Evolutionary conservation across 2,888 invertebrate species (phyloP).

Genomic region (Tanaodytes sp.): DNA sequence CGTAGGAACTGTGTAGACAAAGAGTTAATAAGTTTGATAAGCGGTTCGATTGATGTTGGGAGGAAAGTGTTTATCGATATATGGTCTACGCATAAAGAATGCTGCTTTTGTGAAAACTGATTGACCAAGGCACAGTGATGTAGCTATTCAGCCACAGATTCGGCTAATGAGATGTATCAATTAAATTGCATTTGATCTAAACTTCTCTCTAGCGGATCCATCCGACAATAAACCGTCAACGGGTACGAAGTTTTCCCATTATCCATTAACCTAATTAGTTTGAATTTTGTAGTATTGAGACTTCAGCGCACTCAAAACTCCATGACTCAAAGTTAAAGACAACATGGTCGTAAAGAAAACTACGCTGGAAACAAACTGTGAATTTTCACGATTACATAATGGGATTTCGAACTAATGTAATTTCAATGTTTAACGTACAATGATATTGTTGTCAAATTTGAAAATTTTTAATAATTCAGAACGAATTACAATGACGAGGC

Average conservation of each 20-base stretch:
- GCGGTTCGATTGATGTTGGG: no score
- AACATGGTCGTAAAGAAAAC: slow-evolving; percentile 38
- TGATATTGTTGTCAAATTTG: no score
- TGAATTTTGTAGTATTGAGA: slow-evolving; percentile 65
- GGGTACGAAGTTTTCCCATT: slow-evolving; percentile 67
- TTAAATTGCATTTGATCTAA: slow-evolving; percentile 59
- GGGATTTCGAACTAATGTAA: no score
- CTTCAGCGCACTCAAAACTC: slow-evolving; percentile 53
- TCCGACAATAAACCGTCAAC: slow-evolving; percentile 68
- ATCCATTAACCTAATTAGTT: slow-evolving; percentile 71
- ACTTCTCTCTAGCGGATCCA: slow-evolving; percentile 56
- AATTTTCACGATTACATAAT: slow-evolving; percentile 12
- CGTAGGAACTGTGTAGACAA: background rate
- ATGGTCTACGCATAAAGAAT: no score
- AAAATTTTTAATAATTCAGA: no score
- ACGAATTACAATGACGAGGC: no score
- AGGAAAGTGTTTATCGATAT: no score
- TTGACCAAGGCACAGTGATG: slow-evolving; percentile 32
- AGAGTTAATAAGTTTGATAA: no score
- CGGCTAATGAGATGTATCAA: slow-evolving; percentile 53
- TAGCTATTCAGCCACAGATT: slow-evolving; percentile 49
- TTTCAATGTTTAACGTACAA: no score
- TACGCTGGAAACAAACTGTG: slow-evolving; percentile 19
- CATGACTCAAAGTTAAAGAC: slow-evolving; percentile 54
- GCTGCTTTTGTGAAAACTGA: no score